Conservation (phyloP, 2,113 vertebrate genomes). For the Microtus oregoni region DNA sequence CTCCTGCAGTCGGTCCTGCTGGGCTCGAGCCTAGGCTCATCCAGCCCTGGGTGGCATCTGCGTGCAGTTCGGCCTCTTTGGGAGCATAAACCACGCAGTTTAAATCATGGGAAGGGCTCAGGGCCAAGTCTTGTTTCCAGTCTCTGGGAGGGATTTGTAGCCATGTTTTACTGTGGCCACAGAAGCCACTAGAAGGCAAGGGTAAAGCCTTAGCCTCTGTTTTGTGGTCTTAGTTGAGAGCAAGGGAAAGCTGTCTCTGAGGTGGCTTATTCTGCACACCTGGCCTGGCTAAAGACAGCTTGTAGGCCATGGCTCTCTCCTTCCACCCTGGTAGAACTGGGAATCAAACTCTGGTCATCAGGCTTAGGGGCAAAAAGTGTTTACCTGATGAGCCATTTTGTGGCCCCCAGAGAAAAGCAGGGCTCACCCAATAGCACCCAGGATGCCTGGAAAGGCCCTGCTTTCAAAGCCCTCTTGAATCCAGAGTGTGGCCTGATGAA, state of each 20-base stretch:
- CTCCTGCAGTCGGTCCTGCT: not conserved
- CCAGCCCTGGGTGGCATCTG: accelerated
- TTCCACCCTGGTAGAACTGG: not conserved
- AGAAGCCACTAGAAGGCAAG: not conserved
- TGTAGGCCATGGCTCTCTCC: no score
- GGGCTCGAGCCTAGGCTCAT: not conserved
- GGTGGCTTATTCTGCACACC: conserved; percentile 9
- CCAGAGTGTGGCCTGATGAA: accelerated
- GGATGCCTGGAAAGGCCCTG: not conserved
- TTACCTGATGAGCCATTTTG: not conserved
- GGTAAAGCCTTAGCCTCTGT: not conserved
- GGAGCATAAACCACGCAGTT: not conserved
- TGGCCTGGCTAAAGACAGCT: not conserved
- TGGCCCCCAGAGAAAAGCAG: not conserved
- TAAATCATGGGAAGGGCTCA: conserved; percentile 61
- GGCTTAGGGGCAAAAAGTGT: not conserved
- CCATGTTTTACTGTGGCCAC: conserved; percentile 69
- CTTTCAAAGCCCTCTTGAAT: not conserved
- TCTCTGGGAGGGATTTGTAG: conserved; percentile 60
- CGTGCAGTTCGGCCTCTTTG: not conserved
- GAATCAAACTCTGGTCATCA: no score
- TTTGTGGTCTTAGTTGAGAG: not conserved
- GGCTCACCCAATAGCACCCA: not conserved
- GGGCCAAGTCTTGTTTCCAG: conserved; percentile 65
- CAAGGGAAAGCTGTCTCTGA: not conserved